Evolutionary conservation across 2,797 vertebrate species (phyloP), one percentile per base, ranked within the genome.

Genomic region (Melopsittacus undulatus): DNA sequence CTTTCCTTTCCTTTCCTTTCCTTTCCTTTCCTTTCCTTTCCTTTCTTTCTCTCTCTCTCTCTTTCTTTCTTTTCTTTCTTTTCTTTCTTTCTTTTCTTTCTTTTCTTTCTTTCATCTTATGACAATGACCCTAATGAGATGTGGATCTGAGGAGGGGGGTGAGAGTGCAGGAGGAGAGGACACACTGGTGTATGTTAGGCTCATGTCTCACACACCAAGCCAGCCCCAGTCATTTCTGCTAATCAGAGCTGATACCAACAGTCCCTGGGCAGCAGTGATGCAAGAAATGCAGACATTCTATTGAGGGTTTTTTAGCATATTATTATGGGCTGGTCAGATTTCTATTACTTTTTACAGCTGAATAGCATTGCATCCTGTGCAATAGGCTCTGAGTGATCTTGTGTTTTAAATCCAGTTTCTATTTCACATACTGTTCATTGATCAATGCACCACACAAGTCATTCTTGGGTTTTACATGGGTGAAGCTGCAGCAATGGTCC

Each of bases 371-470:
- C 18, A 10, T 10, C 24, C 68, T 51, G 51, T 16, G 27, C 36
- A 29, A 18, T 8, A 42, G 36, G 13, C 43, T 64, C 45, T 52
- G 22, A 32, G 32, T 26, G 57, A 56, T 22, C 36, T 22, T 8
- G 26, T 32, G 26, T 43, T 72, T 36, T 72, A 49, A 72, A 43
- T 64, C 59, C 26, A 4, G 49, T 32, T 56, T 42, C 67, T 57
- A 7, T 36, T 72, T 64, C 43, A 56, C 32, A 34, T 23, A 3
- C 34, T 9, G 64, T 7, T 38, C 1, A 3, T 19, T 18, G 36
- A 36, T 22, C 36, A 27, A 7, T 15, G 13, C 14, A 36, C 0
- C 0, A 15, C 11, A 15, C 9, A 5, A 36, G 34, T 24, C 36
- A 36, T 63, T 43, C 67, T 49, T 26, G 42, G 57, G 34, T 30